Evolutionary conservation across 2,888 invertebrate genomes (phyloP).

Genomic region (Phaonia tiefii): DNA sequence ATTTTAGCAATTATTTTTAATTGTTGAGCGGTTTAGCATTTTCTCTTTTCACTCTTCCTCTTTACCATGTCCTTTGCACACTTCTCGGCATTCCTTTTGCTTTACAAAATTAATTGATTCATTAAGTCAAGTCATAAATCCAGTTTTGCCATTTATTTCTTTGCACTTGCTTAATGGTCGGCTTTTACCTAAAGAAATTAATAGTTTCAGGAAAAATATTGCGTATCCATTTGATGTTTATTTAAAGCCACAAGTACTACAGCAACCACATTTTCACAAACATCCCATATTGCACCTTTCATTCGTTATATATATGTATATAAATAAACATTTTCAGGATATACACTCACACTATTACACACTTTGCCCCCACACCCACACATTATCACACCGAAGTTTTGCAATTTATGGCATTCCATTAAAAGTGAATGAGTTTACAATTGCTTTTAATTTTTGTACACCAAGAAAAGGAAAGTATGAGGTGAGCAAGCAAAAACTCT

Average conservation of each 20-base stretch:
- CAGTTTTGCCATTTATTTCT: neutral
- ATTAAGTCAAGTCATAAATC: constrained; percentile 14
- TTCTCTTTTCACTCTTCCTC: too few species aligned
- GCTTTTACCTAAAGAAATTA: constrained; percentile 50
- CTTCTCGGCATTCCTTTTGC: neutral
- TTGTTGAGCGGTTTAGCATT: too few species aligned
- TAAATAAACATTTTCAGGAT: neutral
- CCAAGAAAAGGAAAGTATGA: neutral
- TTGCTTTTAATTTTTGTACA: constrained; percentile 36
- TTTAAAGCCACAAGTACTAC: constrained; percentile 5
- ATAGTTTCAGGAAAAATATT: constrained; percentile 41
- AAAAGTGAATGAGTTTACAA: constrained; percentile 58
- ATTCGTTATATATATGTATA: neutral
- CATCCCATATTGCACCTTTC: neutral
- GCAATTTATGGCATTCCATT: constrained; percentile 61
- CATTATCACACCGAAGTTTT: neutral
- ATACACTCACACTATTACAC: neutral
- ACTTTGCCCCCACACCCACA: neutral
- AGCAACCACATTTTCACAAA: neutral
- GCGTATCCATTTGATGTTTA: neutral
- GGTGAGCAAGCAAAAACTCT: too few species aligned
- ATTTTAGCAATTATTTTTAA: too few species aligned
- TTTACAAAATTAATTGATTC: constrained; percentile 11
- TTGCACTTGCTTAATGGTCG: constrained; percentile 37
- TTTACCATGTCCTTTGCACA: too few species aligned